These are phyloP conservation scores for Neofelis nebulosa DNA, from an alignment of 2,113 vertebrate species.

Conservation along the genomic window DNA sequence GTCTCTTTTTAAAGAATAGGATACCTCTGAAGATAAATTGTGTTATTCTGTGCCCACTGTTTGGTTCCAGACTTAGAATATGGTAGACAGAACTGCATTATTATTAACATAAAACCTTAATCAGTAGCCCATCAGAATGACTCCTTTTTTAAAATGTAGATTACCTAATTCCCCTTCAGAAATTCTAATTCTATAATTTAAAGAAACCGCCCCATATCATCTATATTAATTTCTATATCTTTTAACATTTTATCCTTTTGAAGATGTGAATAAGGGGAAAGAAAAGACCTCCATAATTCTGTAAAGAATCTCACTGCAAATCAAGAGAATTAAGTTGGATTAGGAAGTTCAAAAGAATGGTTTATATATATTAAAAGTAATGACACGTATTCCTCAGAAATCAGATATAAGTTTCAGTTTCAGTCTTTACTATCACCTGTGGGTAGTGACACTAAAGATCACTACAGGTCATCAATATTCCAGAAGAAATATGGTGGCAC, in stretches of 20 bases:
- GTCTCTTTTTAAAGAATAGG: background rate
- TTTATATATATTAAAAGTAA: background rate
- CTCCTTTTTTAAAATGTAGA: background rate
- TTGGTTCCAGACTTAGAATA: background rate
- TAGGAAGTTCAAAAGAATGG: background rate
- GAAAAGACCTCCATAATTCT: background rate
- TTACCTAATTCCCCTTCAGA: background rate
- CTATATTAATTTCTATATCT: background rate
- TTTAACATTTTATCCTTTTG: background rate
- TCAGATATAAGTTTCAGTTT: background rate
- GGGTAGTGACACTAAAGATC: background rate
- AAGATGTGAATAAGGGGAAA: background rate
- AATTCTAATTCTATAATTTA: background rate
- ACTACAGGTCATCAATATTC: background rate
- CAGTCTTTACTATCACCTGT: background rate
- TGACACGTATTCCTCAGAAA: background rate
- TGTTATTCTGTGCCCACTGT: background rate
- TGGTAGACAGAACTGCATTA: background rate
- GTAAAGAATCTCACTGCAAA: background rate
- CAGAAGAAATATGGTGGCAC: background rate
- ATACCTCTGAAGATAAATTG: background rate
- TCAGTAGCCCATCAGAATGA: background rate
- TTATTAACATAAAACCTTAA: background rate
- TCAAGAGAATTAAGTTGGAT: background rate
- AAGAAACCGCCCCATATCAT: background rate